phyloP scores from a whole-genome alignment of 2,888 invertebrate genomes.

The Andrena chrysosceles region DNA sequence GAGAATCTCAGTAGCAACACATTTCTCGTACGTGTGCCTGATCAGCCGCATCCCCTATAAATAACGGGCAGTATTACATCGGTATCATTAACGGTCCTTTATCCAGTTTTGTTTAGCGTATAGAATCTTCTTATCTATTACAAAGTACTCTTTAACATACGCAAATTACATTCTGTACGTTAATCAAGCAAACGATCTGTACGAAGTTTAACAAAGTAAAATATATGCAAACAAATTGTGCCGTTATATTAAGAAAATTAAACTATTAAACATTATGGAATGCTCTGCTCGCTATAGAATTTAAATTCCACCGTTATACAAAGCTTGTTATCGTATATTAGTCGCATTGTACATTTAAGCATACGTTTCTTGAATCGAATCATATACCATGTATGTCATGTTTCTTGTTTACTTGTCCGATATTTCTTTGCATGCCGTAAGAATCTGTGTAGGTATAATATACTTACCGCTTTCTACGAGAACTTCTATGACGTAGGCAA shows the following conservation, averaged over 20 bases:
- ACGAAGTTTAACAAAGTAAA: neutral
- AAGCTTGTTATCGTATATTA: neutral
- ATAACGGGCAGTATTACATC: conserved; percentile 84
- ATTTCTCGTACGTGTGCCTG: conserved; percentile 80
- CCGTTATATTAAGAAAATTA: neutral
- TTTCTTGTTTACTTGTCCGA: conserved; percentile 58
- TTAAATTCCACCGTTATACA: conserved; percentile 14
- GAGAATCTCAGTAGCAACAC: conserved; percentile 82
- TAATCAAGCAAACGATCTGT: neutral
- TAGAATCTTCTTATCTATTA: conserved; percentile 34
- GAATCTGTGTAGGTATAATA: conserved; percentile 18
- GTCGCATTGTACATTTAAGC: conserved; percentile 50
- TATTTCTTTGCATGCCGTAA: conserved; percentile 49
- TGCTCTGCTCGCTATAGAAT: conserved; percentile 9
- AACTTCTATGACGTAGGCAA: conserved; percentile 90
- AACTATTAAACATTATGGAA: conserved; percentile 3
- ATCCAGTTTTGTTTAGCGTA: conserved; percentile 65
- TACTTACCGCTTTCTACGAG: conserved; percentile 83
- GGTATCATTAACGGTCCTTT: conserved; percentile 77
- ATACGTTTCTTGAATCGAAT: conserved; percentile 28
- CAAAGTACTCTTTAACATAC: conserved; percentile 5
- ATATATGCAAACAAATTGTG: neutral
- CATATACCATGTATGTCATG: conserved; percentile 18
- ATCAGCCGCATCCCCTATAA: conserved; percentile 85
- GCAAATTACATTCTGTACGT: neutral